Evolutionary conservation across 2,888 invertebrate genomes (phyloP).

Genomic region (Sialis fuliginosa): DNA sequence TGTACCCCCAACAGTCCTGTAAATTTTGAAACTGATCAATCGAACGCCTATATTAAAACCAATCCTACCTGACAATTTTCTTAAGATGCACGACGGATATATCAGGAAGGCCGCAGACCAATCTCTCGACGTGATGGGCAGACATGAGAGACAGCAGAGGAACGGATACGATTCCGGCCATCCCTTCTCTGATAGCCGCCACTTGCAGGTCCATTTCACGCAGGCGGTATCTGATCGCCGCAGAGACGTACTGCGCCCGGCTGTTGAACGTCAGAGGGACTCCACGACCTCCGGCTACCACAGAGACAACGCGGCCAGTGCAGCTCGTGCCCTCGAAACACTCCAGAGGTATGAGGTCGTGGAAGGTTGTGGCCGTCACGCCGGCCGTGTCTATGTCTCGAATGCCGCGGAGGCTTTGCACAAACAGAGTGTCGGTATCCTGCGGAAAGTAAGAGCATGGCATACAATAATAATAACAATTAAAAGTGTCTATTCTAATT

Average conservation of each 20-base stretch:
- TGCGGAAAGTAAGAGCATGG: too few species aligned
- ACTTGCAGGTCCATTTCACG: conserved; percentile 44
- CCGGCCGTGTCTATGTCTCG: conserved; percentile 38
- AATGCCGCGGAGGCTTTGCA: conserved; percentile 38
- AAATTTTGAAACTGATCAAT: background rate
- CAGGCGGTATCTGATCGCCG: conserved; percentile 36
- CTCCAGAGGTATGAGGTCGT: conserved; percentile 42
- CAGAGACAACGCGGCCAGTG: conserved; percentile 36
- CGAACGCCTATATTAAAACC: background rate
- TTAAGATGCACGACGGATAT: conserved; percentile 38
- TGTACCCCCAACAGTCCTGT: background rate
- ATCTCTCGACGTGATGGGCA: conserved; percentile 36
- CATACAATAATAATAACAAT: too few species aligned
- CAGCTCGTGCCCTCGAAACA: conserved; percentile 42
- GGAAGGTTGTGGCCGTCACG: conserved; percentile 35
- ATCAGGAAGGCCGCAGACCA: conserved; percentile 43
- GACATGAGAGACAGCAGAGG: conserved; percentile 40
- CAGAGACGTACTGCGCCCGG: conserved; percentile 33
- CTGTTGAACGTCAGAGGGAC: conserved; percentile 39
- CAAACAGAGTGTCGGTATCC: conserved; percentile 37
- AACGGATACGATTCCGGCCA: conserved; percentile 44
- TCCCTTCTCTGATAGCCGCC: conserved; percentile 39
- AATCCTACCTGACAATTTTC: conserved; percentile 37
- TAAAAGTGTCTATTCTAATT: too few species aligned
- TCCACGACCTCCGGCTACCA: conserved; percentile 39